These are phyloP conservation scores for Melipona beecheii DNA, from an alignment of 2,888 invertebrate species.

Conservation along the genomic window DNA sequence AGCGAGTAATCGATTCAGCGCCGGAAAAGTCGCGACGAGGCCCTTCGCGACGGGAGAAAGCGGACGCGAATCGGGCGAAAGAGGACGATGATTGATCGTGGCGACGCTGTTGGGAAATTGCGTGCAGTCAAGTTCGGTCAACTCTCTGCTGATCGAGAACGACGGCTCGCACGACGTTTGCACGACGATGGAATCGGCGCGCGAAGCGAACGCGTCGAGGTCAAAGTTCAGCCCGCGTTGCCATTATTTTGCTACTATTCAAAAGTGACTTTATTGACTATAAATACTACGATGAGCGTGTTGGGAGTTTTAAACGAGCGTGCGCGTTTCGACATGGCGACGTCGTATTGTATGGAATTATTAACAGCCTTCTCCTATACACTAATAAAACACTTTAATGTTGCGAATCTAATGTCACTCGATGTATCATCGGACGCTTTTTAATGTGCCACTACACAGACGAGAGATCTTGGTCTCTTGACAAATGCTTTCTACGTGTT, in stretches of 20 bases:
- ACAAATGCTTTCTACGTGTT: slow-evolving; percentile 68
- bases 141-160: neutral
- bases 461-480: slow-evolving; percentile 50
- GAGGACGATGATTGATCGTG: slow-evolving; percentile 59
- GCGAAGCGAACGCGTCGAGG: neutral
- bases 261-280: slow-evolving; percentile 6
- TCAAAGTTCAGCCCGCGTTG: neutral
- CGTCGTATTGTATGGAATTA: neutral
- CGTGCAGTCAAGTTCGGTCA: slow-evolving; percentile 2
- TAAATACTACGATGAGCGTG: neutral
- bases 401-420: neutral
- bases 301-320: neutral
- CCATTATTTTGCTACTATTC: slow-evolving; percentile 1
- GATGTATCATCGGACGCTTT: slow-evolving; percentile 10
- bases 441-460: slow-evolving; percentile 36
- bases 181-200: neutral
- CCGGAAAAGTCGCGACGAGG: slow-evolving; percentile 64
- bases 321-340: neutral
- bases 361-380: neutral
- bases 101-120: slow-evolving; percentile 56
- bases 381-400: neutral
- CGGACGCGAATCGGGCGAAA: neutral
- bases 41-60: slow-evolving; percentile 47
- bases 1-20: slow-evolving; percentile 65
- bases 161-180: neutral